These are phyloP conservation scores for Perizoma affinitatum DNA, from an alignment of 2,888 invertebrate species.

Conservation along the genomic window DNA sequence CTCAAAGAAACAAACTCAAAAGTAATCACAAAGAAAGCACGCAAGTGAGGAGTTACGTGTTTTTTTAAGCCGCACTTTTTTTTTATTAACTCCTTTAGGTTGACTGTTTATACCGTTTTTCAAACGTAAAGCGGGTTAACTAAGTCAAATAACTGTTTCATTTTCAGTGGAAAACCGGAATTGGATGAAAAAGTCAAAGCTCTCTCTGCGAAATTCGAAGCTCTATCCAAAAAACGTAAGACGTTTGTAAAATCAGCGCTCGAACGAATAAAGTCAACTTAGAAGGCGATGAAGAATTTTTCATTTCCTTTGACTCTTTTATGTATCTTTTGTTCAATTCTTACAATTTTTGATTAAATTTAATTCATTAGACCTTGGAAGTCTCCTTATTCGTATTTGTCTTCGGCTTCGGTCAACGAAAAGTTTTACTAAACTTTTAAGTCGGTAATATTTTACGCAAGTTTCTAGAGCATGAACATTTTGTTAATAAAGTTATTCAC, in stretches of 20 bases:
- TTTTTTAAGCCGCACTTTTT: no score
- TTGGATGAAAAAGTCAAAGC: conserved; percentile 50
- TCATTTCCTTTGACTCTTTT: conserved; percentile 10
- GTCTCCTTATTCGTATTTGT: conserved; percentile 23
- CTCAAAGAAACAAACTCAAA: no score
- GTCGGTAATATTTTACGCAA: conserved; percentile 17
- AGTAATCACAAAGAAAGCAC: no score
- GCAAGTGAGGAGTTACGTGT: no score
- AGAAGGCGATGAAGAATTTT: conserved; percentile 4
- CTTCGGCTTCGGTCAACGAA: conserved; percentile 21
- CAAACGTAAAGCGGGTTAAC: no score
- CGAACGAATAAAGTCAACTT: neutral
- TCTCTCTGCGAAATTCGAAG: conserved; percentile 45
- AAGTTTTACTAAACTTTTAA: conserved; percentile 21
- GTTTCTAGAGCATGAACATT: conserved; percentile 20
- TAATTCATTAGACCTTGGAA: conserved; percentile 23
- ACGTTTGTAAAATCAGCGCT: neutral
- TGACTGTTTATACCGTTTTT: no score
- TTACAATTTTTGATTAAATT: conserved; percentile 25
- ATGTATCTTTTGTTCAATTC: conserved; percentile 9
- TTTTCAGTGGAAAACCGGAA: conserved; percentile 55
- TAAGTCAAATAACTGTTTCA: neutral
- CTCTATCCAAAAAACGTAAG: conserved; percentile 43
- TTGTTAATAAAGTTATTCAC: conserved; percentile 5
- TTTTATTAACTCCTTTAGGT: no score